Evolutionary conservation across 2,797 vertebrate species (phyloP).

Genomic region (Rhyacichthys aspro): DNA sequence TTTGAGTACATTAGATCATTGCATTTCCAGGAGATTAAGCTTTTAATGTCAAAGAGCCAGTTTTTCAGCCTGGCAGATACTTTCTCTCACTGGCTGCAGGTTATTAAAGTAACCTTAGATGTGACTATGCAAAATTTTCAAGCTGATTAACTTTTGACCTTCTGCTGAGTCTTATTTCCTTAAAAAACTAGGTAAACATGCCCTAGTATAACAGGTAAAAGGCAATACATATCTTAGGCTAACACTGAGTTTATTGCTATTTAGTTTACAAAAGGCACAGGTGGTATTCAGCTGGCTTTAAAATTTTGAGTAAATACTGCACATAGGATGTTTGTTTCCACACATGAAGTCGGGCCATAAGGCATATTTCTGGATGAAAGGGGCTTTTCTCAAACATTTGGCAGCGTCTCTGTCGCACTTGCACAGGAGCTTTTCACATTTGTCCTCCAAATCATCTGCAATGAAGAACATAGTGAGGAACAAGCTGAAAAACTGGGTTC

Average conservation of each 20-base stretch:
- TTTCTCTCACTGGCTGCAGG: too few species aligned
- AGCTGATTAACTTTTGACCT: slow-evolving; percentile 24
- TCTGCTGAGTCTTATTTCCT: background rate
- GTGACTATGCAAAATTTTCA: slow-evolving; percentile 34
- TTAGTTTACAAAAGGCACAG: slow-evolving; percentile 27
- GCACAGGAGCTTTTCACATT: slow-evolving; percentile 88
- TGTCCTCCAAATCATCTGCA: slow-evolving; percentile 85
- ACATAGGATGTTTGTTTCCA: slow-evolving; percentile 77
- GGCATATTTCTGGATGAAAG: slow-evolving; percentile 81
- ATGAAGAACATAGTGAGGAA: slow-evolving; percentile 35
- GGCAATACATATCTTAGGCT: background rate
- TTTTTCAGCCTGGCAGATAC: too few species aligned
- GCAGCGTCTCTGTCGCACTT: slow-evolving; percentile 88
- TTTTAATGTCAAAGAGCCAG: too few species aligned
- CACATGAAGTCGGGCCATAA: slow-evolving; percentile 87
- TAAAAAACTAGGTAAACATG: background rate
- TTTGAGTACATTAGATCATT: slow-evolving; percentile 6
- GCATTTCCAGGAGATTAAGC: background rate
- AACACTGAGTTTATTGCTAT: background rate
- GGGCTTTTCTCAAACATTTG: slow-evolving; percentile 83
- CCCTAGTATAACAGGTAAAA: background rate
- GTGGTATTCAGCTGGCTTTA: slow-evolving; percentile 10
- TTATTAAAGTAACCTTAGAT: background rate
- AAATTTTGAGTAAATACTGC: slow-evolving; percentile 76
- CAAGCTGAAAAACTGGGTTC: slow-evolving; percentile 4